These are phyloP conservation scores for Erebia aethiops DNA, from an alignment of 2,888 invertebrate genomes.

Conservation along the genomic window DNA sequence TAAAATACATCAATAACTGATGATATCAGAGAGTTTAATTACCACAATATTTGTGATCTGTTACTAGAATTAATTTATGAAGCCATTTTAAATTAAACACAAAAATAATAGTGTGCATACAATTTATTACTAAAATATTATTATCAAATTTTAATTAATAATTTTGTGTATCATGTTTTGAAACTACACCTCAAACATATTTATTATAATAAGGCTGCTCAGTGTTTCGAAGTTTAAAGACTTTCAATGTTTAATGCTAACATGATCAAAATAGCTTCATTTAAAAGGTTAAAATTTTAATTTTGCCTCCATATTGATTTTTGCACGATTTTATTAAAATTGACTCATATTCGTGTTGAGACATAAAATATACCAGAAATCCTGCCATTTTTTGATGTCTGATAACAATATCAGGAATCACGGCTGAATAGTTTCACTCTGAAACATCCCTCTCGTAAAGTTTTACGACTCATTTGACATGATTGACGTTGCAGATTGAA, in stretches of 20 bases:
- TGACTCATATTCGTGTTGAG: neutral
- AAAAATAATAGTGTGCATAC: neutral
- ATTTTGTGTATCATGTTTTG: too few species aligned
- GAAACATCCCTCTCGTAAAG: conserved; percentile 28
- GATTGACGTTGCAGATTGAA: conserved; percentile 38
- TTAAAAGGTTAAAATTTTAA: too few species aligned
- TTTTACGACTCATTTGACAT: conserved; percentile 38
- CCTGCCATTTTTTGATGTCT: conserved; percentile 5
- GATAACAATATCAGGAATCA: conserved; percentile 29
- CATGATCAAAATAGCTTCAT: too few species aligned
- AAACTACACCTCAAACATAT: too few species aligned
- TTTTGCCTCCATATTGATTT: too few species aligned
- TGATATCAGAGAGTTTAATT: conserved; percentile 11
- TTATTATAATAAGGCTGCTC: too few species aligned
- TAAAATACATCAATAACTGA: conserved; percentile 12
- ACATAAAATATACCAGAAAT: neutral
- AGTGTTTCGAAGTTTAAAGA: too few species aligned
- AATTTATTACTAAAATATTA: too few species aligned
- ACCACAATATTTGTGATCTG: neutral
- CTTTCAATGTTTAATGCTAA: too few species aligned
- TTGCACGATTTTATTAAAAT: neutral
- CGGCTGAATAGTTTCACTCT: conserved; percentile 32
- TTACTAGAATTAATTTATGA: neutral
- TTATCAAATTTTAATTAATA: too few species aligned
- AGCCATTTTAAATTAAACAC: neutral